phyloP scores from a whole-genome alignment of 1,140 invertebrate species.

The Apis mellifera region DNA sequence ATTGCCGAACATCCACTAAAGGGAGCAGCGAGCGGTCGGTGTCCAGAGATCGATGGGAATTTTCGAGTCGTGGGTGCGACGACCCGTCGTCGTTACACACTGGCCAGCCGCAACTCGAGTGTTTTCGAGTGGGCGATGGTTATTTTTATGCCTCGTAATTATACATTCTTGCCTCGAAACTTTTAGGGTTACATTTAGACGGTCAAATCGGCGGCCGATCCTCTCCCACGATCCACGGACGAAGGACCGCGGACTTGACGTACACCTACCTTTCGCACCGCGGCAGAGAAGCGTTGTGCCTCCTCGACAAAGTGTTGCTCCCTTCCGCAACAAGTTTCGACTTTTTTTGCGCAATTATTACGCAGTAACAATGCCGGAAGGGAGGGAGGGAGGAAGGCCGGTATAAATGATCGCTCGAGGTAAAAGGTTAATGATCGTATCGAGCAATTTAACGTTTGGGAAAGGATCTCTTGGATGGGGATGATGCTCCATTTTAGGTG shows the following conservation, averaged over 20 bases:
- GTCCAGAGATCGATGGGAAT: constrained; percentile 71
- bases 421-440: too few species aligned
- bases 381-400: too few species aligned
- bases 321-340: not conserved
- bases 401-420: too few species aligned
- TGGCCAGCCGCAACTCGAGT: constrained; percentile 25
- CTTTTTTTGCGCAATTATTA: not conserved
- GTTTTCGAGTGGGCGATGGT: constrained; percentile 72
- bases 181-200: constrained; percentile 77
- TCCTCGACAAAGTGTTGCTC: not conserved
- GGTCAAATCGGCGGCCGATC: constrained; percentile 40
- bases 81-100: constrained; percentile 47
- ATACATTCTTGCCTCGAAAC: constrained; percentile 75
- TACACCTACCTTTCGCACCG: not conserved
- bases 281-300: not conserved
- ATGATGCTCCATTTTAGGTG: too few species aligned
- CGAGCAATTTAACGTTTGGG: too few species aligned
- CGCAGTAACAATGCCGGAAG: too few species aligned
- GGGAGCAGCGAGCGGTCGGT: not conserved
- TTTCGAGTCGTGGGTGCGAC: constrained; percentile 67
- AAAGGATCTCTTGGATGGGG: too few species aligned
- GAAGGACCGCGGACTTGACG: constrained; percentile 11
- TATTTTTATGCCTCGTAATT: constrained; percentile 81
- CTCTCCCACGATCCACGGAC: constrained; percentile 67
- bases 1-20: constrained; percentile 37